A percentile compares a stretch with the other conserved stretches of the same genome.
Evolutionary conservation across 1,140 invertebrate genomes (phyloP).

Genomic region (Sinella curviseta): DNA sequence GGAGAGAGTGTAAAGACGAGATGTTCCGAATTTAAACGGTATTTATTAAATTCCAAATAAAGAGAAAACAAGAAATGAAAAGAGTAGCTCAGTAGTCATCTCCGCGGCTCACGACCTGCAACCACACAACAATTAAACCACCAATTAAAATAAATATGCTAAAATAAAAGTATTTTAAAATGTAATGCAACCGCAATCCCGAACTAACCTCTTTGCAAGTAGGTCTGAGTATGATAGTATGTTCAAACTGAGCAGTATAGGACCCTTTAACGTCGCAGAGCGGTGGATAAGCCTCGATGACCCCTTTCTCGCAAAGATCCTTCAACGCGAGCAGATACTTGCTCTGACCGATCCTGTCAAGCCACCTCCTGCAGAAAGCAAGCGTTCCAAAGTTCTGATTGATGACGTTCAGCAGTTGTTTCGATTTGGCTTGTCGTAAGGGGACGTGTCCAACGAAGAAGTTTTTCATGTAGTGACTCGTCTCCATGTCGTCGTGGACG

Average conservation of each 20-base stretch:
- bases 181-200: neutral
- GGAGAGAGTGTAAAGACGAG: too few species aligned
- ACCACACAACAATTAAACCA: neutral
- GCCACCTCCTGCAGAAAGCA: constrained; percentile 98
- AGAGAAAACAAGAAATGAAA: neutral
- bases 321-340: constrained; percentile 99
- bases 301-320: constrained; percentile 93
- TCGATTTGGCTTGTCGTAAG: constrained; percentile 67
- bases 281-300: constrained; percentile 96
- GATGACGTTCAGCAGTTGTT: constrained; percentile 88
- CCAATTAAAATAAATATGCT: neutral
- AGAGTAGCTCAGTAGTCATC: constrained; percentile 16
- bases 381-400: constrained; percentile 98
- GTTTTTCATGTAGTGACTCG: constrained; percentile 99
- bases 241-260: constrained; percentile 96
- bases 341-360: constrained; percentile 92
- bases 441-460: constrained; percentile 92
- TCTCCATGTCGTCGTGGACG: constrained; percentile 88
- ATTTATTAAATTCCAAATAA: neutral
- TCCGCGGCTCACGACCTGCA: neutral
- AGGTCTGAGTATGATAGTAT: constrained; percentile 94
- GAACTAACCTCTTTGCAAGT: constrained; percentile 84
- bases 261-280: constrained; percentile 96
- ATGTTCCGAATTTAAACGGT: too few species aligned
- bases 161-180: neutral